Evolutionary conservation across 2,888 invertebrate genomes (phyloP).

Genomic region (Plagodis pulveraria): DNA sequence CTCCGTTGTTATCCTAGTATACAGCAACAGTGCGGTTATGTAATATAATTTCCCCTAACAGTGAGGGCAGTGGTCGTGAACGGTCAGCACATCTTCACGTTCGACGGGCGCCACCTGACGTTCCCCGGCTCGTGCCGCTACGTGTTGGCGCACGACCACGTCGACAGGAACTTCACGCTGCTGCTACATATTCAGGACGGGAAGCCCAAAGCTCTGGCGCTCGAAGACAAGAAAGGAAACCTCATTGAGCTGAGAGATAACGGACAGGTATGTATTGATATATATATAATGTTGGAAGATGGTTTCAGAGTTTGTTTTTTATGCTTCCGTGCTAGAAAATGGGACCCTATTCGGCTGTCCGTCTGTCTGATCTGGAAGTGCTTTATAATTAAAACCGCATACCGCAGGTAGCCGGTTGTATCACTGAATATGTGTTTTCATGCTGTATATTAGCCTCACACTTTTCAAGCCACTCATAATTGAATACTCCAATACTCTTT

Average conservation of each 20-base stretch:
- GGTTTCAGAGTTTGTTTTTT: no score
- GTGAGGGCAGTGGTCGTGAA: constrained; percentile 90
- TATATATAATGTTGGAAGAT: no score
- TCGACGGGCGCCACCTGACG: constrained; percentile 92
- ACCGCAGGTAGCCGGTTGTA: no score
- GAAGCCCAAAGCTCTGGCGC: constrained; percentile 87
- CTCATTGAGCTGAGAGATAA: constrained; percentile 87
- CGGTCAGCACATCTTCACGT: constrained; percentile 94
- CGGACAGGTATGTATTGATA: constrained; percentile 74
- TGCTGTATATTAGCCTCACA: no score
- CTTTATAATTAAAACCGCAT: no score
- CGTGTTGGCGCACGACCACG: constrained; percentile 92
- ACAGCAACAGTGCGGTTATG: background rate
- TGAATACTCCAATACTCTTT: no score
- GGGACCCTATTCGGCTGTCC: no score
- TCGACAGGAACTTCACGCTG: constrained; percentile 94
- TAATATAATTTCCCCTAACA: constrained; percentile 44
- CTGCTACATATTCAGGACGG: constrained; percentile 89
- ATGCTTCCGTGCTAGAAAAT: no score
- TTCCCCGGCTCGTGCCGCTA: constrained; percentile 94
- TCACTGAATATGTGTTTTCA: no score
- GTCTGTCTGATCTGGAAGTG: no score
- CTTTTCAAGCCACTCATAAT: no score
- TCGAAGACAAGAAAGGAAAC: constrained; percentile 88
- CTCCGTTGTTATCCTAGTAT: no score